Base-by-base conservation (phyloP, 2,888 invertebrate genomes). In the Pristionchus arcanus region DNA sequence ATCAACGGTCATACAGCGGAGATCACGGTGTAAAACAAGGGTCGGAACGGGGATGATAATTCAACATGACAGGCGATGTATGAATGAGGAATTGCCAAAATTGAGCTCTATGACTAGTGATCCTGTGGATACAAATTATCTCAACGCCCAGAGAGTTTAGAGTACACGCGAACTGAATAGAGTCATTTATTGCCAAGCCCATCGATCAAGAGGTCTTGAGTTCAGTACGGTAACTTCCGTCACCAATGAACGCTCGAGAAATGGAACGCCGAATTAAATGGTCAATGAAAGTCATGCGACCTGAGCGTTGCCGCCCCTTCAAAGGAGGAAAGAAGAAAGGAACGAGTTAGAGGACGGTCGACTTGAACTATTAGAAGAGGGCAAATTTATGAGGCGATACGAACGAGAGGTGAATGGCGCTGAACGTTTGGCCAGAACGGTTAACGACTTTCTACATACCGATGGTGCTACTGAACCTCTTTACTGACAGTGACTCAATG, bases 201-300 rank as follows among this genome's bases (percentile, higher is more conserved):
- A 49, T n/a, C n/a, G n/a, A n/a, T n/a, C n/a, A n/a, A n/a, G n/a
- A n/a, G n/a, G n/a, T n/a, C n/a, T n/a, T n/a, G 42, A 7, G 63
- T 3, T 55, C 16, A 19, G 55, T 55, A 55, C n/a, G 63, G 63
- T 63, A n/a, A 25, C 63, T 63, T 11, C 63, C 63, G 63, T 63
- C n/a, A 25, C 25, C 25, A 63, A n/a, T 63, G 25, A 2, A 1
- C 21, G 21, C 55, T 21, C 55, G 3, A 25, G n/a, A 63, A 63
- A 25, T 63, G 63, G 63, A 63, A 63, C 63, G 34, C 13, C 68
- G 31, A 31, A 7, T 16, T 71, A 71, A 71, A 7, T 42, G 77
- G 25, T 37, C 77, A 77, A 37, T 34, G 49, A 81, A 81, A 81
- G 81, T 81, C 49, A 49, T 81, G 49, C 49, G 49, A 42, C 37